A percentile compares a stretch with the other conserved stretches of the same genome.
phyloP scores from a whole-genome alignment of 2,888 invertebrate genomes.

The Notocelia uddmanniana region DNA sequence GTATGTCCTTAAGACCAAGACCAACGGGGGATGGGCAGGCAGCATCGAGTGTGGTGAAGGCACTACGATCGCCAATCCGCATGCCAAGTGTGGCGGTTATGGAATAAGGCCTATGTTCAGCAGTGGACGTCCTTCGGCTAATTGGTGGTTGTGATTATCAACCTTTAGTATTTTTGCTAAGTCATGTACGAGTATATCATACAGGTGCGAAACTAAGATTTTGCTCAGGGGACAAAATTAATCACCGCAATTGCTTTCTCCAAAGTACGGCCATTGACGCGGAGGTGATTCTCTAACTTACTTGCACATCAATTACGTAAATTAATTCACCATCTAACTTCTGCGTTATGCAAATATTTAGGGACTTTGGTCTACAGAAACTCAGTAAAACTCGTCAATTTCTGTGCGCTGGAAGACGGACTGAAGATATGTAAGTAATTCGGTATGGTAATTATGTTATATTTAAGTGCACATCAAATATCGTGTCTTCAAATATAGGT shows the following conservation, averaged over 20 bases:
- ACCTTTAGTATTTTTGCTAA: no score
- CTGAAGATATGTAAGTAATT: neutral
- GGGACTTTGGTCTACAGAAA: neutral
- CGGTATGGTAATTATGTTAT: neutral
- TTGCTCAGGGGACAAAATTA: neutral
- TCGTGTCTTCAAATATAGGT: no score
- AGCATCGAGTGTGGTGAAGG: no score
- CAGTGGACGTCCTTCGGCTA: no score
- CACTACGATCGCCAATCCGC: no score
- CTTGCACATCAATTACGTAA: neutral
- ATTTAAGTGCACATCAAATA: neutral
- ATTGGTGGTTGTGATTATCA: no score
- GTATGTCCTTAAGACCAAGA: no score
- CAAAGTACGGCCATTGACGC: neutral
- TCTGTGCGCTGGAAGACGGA: neutral
- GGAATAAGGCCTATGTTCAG: no score
- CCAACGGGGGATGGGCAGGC: no score
- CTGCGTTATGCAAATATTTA: neutral
- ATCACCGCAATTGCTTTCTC: neutral
- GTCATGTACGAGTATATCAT: no score
- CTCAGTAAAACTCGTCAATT: neutral
- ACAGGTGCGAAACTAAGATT: neutral
- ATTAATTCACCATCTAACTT: neutral
- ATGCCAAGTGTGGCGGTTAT: no score
- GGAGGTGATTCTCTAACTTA: neutral